These are phyloP conservation scores for Pelochelys cantorii DNA, from an alignment of 2,797 vertebrate genomes.

Conservation along the genomic window DNA sequence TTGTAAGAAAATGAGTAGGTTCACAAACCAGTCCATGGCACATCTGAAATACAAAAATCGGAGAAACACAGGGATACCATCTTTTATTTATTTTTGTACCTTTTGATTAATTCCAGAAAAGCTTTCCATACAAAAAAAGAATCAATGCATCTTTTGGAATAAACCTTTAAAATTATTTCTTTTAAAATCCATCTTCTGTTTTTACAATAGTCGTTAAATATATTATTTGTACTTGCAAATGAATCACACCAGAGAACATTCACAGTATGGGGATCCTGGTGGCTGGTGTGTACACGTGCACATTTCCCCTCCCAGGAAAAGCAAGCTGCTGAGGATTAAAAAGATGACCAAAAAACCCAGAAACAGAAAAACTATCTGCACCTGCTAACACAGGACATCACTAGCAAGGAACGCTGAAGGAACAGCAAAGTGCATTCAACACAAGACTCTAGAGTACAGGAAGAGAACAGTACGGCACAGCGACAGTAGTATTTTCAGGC, in stretches of 20 bases:
- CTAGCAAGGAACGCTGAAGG: neutral
- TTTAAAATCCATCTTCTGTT: conserved; percentile 12
- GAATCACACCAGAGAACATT: conserved; percentile 59
- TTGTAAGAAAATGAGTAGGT: conserved; percentile 12
- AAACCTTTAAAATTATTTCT: conserved; percentile 51
- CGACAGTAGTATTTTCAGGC: neutral
- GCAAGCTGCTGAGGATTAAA: neutral
- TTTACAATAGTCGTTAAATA: conserved; percentile 74
- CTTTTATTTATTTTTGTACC: conserved; percentile 45
- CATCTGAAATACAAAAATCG: conserved; percentile 20
- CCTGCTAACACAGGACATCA: neutral
- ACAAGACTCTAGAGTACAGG: accelerated
- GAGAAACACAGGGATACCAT: conserved; percentile 39
- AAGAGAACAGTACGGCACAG: neutral
- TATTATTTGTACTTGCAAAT: conserved; percentile 56
- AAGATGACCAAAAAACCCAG: neutral
- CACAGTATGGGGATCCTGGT: conserved; percentile 47
- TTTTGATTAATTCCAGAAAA: conserved; percentile 65
- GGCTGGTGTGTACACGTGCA: accelerated
- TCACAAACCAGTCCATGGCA: neutral
- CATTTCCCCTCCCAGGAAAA: neutral
- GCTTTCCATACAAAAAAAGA: conserved; percentile 48
- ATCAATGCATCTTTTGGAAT: conserved; percentile 43
- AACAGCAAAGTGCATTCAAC: accelerated
- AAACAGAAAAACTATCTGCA: neutral